Conservation (phyloP, 2,888 invertebrate genomes). For the Folsomia candida region DNA sequence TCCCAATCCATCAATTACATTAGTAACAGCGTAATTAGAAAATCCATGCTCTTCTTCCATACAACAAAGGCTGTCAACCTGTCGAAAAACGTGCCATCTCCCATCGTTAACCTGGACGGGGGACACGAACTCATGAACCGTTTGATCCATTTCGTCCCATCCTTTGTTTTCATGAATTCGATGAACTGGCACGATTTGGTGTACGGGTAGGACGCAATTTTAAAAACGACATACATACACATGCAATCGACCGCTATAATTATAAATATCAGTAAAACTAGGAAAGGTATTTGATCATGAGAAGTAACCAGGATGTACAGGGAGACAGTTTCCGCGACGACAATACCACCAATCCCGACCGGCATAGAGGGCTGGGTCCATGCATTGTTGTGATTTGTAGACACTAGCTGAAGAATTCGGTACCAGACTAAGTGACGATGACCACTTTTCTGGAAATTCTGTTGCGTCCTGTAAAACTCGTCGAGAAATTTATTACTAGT, state of each 20-base stretch:
- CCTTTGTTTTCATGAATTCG: not conserved
- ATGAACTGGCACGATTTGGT: not conserved
- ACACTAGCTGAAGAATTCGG: no score
- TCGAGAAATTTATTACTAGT: no score
- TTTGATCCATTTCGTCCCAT: not conserved
- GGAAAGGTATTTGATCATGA: not conserved
- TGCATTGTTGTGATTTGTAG: no score
- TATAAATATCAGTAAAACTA: not conserved
- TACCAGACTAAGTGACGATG: no score
- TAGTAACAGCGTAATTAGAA: not conserved
- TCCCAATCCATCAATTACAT: no score
- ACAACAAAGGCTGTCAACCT: not conserved
- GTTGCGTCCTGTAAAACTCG: no score
- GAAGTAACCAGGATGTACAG: not conserved
- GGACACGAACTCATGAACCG: not conserved
- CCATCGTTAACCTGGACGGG: not conserved
- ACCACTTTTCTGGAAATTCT: no score
- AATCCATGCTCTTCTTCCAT: not conserved
- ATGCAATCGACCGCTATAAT: not conserved
- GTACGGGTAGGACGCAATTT: not conserved
- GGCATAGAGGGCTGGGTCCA: no score
- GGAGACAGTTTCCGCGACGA: not conserved
- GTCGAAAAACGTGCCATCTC: not conserved
- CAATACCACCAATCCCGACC: no score
- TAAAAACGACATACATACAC: not conserved